Percentiles rank a stretch among this genome's conserved stretches.
These are phyloP conservation scores for Rutpela maculata DNA, from an alignment of 2,888 invertebrate species.

Conservation along the genomic window DNA sequence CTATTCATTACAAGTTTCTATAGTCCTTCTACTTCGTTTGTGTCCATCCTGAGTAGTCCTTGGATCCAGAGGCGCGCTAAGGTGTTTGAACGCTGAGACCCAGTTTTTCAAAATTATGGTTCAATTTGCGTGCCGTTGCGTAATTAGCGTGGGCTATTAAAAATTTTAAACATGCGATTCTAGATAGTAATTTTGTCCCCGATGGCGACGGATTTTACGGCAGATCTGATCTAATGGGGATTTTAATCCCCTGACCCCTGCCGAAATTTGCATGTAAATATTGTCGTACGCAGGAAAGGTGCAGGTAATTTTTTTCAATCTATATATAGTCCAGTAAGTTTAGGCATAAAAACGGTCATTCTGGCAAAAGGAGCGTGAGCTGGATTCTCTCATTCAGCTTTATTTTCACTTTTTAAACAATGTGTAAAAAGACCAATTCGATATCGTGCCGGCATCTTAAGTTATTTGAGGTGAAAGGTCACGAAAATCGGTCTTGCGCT, in stretches of 20 bases:
- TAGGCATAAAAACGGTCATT: no score
- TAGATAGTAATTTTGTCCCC: not conserved
- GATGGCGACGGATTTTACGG: not conserved
- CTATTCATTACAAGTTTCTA: constrained; percentile 31
- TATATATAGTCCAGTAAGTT: no score
- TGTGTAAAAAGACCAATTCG: no score
- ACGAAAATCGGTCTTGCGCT: no score
- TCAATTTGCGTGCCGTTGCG: not conserved
- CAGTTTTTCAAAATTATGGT: constrained; percentile 25
- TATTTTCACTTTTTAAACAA: no score
- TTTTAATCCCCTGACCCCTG: not conserved
- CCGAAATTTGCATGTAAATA: constrained; percentile 5
- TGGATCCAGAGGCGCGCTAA: constrained; percentile 6
- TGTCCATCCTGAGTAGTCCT: constrained; percentile 4
- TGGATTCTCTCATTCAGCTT: no score
- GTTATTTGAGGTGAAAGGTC: no score
- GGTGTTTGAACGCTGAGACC: constrained; percentile 2
- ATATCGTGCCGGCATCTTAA: no score
- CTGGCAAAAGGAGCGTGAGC: no score
- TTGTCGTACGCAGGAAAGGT: not conserved
- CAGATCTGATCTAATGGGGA: not conserved
- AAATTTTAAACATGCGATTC: constrained; percentile 9
- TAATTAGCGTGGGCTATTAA: constrained; percentile 6
- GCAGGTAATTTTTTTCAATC: not conserved
- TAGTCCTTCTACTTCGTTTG: not conserved